Percentiles rank a stretch among this genome's conserved stretches.
phyloP scores from a whole-genome alignment of 2,888 invertebrate genomes.

The Aricia artaxerxes region DNA sequence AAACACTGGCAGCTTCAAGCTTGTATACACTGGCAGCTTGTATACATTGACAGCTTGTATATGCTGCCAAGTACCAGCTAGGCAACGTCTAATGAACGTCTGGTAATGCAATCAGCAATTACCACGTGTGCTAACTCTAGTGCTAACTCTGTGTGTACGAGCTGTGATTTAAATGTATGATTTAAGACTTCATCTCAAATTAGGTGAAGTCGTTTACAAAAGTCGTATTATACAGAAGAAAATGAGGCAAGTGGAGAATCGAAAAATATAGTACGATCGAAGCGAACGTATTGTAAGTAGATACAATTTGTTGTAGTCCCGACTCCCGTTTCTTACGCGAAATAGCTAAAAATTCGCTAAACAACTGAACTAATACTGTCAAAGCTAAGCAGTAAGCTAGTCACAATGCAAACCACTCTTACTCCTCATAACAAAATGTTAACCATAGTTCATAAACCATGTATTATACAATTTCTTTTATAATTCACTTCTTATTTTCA shows the following conservation, averaged over 20 bases:
- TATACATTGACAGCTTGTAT: not conserved
- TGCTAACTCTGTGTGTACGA: no score
- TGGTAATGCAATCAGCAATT: slow-evolving; percentile 60
- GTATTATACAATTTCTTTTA: not conserved
- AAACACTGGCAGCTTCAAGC: not conserved
- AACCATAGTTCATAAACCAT: not conserved
- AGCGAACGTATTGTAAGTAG: no score
- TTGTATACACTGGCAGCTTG: not conserved
- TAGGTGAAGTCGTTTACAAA: no score
- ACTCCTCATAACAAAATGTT: not conserved
- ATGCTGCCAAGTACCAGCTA: not conserved
- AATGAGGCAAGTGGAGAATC: no score
- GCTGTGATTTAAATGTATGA: not conserved
- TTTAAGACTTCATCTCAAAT: no score
- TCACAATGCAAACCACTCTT: not conserved
- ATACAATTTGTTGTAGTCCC: no score
- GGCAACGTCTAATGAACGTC: slow-evolving; percentile 48
- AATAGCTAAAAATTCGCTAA: no score
- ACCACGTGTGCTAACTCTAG: slow-evolving; percentile 36
- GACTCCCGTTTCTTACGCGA: no score
- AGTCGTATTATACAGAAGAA: no score
- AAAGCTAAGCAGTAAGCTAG: not conserved
- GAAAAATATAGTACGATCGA: no score
- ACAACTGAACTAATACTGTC: no score
- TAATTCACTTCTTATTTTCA: not conserved